phyloP scores from a whole-genome alignment of 2,113 vertebrate genomes.

The Ramphastos sulfuratus region DNA sequence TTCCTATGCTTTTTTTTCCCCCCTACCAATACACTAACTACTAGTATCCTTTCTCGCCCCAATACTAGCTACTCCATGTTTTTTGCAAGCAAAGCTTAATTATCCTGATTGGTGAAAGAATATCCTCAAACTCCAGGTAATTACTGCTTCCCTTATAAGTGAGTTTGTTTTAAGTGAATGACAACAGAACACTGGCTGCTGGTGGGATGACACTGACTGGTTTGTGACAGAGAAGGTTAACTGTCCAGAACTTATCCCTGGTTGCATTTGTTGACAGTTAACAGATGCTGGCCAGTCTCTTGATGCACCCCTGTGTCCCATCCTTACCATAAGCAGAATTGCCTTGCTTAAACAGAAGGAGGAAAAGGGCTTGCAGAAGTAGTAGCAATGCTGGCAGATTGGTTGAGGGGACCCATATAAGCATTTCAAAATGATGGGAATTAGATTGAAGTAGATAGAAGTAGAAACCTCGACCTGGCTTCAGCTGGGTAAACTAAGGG shows the following conservation, averaged over 20 bases:
- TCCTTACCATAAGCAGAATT: background rate
- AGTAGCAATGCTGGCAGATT: background rate
- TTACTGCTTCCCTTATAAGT: background rate
- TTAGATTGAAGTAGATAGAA: background rate
- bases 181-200: background rate
- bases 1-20: background rate
- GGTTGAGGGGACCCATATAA: background rate
- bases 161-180: background rate
- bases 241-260: background rate
- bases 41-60: background rate
- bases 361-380: background rate
- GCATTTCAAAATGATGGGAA: background rate
- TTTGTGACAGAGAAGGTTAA: background rate
- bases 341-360: background rate
- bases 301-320: fast-evolving
- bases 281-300: background rate
- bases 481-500: background rate
- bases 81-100: background rate
- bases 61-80: background rate
- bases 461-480: background rate
- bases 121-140: background rate
- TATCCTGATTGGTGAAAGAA: background rate
- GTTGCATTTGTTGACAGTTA: background rate
- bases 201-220: fast-evolving
- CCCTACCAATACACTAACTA: background rate